Conservation (phyloP, 2,888 invertebrate genomes). For the Cetonia aurata region DNA sequence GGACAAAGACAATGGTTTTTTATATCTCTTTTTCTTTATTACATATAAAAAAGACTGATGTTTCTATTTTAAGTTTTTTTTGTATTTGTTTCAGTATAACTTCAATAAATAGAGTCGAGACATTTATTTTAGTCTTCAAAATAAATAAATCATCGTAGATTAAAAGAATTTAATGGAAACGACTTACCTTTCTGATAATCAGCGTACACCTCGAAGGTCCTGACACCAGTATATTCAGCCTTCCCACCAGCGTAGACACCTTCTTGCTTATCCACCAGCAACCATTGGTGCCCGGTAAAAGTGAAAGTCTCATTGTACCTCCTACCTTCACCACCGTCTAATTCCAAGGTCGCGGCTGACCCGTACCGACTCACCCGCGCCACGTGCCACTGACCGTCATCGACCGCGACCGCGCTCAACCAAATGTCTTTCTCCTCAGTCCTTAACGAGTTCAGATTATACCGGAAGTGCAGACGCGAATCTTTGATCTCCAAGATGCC, state of each 20-base stretch:
- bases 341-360: constrained; percentile 89
- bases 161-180: too few relatives aligned
- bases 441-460: constrained; percentile 90
- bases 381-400: constrained; percentile 98
- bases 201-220: constrained; percentile 94
- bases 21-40: too few relatives aligned
- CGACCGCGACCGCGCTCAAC: constrained; percentile 90
- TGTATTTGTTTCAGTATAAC: too few relatives aligned
- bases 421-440: constrained; percentile 93
- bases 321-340: constrained; percentile 96
- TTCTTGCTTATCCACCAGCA: constrained; percentile 93
- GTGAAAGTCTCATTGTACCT: constrained; percentile 93
- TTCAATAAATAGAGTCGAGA: too few relatives aligned
- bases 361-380: constrained; percentile 92
- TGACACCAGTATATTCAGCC: constrained; percentile 93
- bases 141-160: too few relatives aligned
- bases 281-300: constrained; percentile 92
- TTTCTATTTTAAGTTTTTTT: too few relatives aligned
- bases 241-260: constrained; percentile 97
- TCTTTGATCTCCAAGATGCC: constrained; percentile 93
- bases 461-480: constrained; percentile 89
- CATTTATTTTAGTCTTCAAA: too few relatives aligned
- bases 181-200: constrained; percentile 90
- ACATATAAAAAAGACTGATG: too few relatives aligned
- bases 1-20: too few relatives aligned